Conservation (phyloP, 2,113 vertebrate genomes). For the Paedocypris sp. region DNA sequence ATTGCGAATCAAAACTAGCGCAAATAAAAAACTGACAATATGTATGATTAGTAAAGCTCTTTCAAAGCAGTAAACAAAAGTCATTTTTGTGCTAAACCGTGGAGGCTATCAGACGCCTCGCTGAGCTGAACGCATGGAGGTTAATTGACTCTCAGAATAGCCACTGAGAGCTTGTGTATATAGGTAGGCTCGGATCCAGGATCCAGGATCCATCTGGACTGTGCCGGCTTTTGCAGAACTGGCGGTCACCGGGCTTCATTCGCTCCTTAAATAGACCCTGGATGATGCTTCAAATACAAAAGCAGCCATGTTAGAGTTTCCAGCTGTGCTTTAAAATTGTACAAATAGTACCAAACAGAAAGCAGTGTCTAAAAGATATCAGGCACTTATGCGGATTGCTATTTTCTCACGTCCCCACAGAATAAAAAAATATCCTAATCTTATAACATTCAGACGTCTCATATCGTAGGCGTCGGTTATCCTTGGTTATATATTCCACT, state of each 20-base stretch:
- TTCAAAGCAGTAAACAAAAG: slow-evolving; percentile 13
- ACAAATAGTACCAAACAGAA: neutral
- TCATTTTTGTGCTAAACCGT: neutral
- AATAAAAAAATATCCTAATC: neutral
- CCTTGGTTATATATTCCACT: neutral
- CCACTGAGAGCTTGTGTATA: neutral
- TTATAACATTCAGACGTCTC: neutral
- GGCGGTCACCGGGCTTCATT: slow-evolving; percentile 3
- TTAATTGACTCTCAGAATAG: slow-evolving; percentile 30
- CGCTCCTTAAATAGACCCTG: neutral
- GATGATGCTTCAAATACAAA: neutral
- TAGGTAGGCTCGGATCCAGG: neutral
- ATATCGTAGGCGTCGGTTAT: neutral
- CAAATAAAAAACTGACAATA: no score
- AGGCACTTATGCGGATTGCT: neutral
- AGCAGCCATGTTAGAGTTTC: neutral
- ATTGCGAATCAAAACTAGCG: no score
- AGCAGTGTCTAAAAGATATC: neutral
- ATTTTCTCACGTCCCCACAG: neutral
- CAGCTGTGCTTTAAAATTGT: neutral
- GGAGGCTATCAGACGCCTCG: neutral
- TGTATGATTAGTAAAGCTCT: neutral
- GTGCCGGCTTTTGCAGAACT: neutral
- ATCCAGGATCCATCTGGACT: slow-evolving; percentile 7
- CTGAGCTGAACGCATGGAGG: slow-evolving; percentile 15